phyloP scores from a whole-genome alignment of 2,113 vertebrate species.

The Corythornis cristatus region DNA sequence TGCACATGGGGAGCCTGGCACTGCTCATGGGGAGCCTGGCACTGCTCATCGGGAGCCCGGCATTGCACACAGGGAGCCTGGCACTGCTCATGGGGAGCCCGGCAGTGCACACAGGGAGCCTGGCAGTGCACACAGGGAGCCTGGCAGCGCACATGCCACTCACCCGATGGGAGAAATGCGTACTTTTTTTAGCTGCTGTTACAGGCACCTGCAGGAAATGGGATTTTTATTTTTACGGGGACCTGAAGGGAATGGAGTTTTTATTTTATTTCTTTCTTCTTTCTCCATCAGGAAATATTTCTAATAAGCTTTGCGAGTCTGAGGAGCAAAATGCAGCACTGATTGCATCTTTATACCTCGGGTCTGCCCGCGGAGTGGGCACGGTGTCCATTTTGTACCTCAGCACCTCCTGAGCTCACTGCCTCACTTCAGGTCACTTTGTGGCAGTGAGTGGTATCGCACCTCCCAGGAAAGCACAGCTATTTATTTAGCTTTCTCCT shows the following conservation, averaged over 20 bases:
- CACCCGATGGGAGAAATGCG: background rate
- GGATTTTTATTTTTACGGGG: background rate
- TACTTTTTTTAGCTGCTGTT: background rate
- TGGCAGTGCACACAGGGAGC: too few relatives aligned
- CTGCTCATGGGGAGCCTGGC: too few relatives aligned
- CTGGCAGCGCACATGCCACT: too few relatives aligned
- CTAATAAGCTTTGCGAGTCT: background rate
- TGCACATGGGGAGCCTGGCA: background rate
- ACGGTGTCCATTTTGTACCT: background rate
- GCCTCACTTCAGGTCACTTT: background rate
- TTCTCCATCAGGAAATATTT: background rate
- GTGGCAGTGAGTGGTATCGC: background rate
- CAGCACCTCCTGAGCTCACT: background rate
- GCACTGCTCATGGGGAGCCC: too few relatives aligned
- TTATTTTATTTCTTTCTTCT: background rate
- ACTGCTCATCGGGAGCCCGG: background rate
- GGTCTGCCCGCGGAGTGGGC: fast-evolving
- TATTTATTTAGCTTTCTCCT: background rate
- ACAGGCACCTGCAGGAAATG: background rate
- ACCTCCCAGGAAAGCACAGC: background rate
- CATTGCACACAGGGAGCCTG: background rate
- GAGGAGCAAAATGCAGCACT: background rate
- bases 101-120: too few relatives aligned
- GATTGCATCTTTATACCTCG: background rate
- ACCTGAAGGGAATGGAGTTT: background rate